phyloP scores from a whole-genome alignment of 2,888 invertebrate species.

The Hydrotaea diabolus region DNA sequence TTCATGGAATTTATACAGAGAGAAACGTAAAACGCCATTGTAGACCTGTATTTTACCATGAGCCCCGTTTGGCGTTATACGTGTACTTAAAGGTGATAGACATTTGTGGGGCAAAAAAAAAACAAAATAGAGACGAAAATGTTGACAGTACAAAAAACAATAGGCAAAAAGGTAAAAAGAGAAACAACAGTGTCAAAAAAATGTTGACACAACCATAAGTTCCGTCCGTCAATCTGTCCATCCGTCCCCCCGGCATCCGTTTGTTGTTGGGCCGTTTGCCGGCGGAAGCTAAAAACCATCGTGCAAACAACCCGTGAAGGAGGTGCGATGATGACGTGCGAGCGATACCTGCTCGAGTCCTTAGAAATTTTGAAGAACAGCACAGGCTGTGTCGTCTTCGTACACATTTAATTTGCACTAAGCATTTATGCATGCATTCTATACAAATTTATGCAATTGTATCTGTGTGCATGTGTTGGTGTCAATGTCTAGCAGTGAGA shows the following conservation, averaged over 20 bases:
- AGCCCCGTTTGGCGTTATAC: not conserved
- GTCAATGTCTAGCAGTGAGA: too few species aligned
- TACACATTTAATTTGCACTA: not conserved
- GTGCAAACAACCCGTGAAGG: not conserved
- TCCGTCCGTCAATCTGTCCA: constrained; percentile 10
- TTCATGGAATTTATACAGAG: not conserved
- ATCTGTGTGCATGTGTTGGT: too few species aligned
- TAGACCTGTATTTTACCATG: too few species aligned
- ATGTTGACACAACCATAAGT: constrained; percentile 22
- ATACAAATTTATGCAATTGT: not conserved
- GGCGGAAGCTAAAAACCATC: not conserved
- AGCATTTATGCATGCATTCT: not conserved
- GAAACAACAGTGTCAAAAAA: constrained; percentile 11
- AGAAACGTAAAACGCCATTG: not conserved
- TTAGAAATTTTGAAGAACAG: not conserved
- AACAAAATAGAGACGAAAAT: not conserved
- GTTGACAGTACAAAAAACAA: not conserved
- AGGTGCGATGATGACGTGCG: not conserved
- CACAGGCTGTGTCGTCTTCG: not conserved
- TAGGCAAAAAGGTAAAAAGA: too few species aligned
- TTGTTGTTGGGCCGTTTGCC: not conserved
- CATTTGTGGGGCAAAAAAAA: not conserved
- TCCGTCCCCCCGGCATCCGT: too few species aligned
- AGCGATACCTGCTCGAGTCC: not conserved
- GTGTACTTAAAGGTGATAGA: constrained; percentile 5